Evolutionary conservation across 2,797 vertebrate genomes (phyloP).

Genomic region (Cryptoblepharus egeriae): DNA sequence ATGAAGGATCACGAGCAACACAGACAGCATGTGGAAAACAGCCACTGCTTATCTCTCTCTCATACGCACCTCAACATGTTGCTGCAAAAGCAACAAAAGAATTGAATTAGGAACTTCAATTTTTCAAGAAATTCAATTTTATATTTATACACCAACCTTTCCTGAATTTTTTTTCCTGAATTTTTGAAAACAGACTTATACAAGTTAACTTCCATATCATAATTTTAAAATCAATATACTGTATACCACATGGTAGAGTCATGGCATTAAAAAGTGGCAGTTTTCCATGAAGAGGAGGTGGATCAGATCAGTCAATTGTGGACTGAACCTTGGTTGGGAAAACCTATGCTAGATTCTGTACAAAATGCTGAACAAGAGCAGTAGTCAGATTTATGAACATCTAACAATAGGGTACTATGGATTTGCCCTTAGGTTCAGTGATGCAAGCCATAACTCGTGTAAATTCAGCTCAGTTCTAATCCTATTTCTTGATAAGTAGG

Average conservation of each 20-base stretch:
- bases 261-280: neutral
- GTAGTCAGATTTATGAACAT: neutral
- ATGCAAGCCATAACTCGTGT: slow-evolving; percentile 17
- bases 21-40: neutral
- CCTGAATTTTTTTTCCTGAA: no score
- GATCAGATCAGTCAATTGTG: neutral
- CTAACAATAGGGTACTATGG: neutral
- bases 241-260: neutral
- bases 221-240: neutral
- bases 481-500: slow-evolving; percentile 20
- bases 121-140: neutral
- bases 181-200: neutral
- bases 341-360: neutral
- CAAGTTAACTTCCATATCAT: neutral
- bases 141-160: neutral
- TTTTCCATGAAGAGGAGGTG: neutral
- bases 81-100: neutral
- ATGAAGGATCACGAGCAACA: neutral
- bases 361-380: neutral
- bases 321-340: neutral
- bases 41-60: neutral
- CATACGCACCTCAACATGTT: neutral
- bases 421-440: neutral
- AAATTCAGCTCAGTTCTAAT: neutral
- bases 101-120: neutral